Evolutionary conservation across 2,797 vertebrate species (phyloP), one percentile per base, ranked within the genome.

Genomic region (Poeciliopsis gracilis): DNA sequence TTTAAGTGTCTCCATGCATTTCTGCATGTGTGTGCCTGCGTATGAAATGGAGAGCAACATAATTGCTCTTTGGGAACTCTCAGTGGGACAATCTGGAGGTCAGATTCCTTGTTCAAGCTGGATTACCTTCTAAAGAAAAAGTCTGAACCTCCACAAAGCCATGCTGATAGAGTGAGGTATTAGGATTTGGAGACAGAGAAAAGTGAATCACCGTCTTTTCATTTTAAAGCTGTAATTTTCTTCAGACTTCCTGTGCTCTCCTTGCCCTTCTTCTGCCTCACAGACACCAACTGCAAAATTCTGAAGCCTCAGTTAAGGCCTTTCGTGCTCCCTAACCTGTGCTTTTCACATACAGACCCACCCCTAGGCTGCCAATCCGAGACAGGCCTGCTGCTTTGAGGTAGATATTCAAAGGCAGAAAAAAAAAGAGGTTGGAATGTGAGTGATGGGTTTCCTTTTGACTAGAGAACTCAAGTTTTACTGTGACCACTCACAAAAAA

Each of bases 101-200:
- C 86, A 87, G 80, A 91, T 88, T 59, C 78, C 76, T 61, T 75
- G 83, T 92, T 93, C 59, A 86, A 86, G 77, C 55, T 20, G 89
- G 91, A 92, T 93, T 92, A 93, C 77, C 86, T 85, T 86, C 90
- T 84, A 88, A 90, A 92, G 87, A 88, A 91, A 93, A 91, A 91
- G 86, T 91, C 82, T 90, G 86, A 90, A 80, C 74, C 77, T 86
- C 76, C 81, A 89, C 90, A 92, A 91, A 91, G 88, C 87, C 67
- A 36, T 75, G 84, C 79, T 86, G 87, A 90, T 86, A 76, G 85
- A 88, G 83, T 78, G 81, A 86, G 90, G 87, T 76, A 38, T 41
- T 28, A 76, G 89, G 90, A 90, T 93, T 90, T 92, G 74, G 80
- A 85, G 79, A 89, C 77, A 87, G 86, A 89, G 72, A 86, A 87